Percentiles rank a stretch among this genome's conserved stretches.
Evolutionary conservation across 2,888 invertebrate genomes (phyloP).

Genomic region (Drosophila tanythrix): DNA sequence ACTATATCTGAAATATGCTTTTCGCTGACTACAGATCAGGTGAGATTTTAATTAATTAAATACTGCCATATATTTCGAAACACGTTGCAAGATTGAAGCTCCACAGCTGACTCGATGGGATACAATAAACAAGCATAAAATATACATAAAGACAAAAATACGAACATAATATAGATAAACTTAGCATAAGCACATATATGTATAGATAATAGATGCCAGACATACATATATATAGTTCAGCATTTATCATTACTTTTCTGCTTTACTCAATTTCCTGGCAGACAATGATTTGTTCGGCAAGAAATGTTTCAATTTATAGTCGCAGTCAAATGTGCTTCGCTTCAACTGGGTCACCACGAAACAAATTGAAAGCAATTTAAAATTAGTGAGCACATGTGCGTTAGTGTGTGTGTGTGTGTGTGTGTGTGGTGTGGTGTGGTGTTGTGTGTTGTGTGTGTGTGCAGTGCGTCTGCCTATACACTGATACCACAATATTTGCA

Average conservation of each 20-base stretch:
- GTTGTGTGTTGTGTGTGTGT: slow-evolving; percentile 10
- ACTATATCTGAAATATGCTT: too few relatives aligned
- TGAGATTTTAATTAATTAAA: too few relatives aligned
- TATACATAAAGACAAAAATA: background rate
- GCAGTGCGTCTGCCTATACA: slow-evolving; percentile 33
- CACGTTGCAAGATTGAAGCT: too few relatives aligned
- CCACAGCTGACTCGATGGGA: background rate
- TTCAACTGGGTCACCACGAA: slow-evolving; percentile 14
- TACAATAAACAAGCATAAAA: background rate
- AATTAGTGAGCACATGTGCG: slow-evolving; percentile 9
- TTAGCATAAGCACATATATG: background rate
- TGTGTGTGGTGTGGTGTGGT: background rate
- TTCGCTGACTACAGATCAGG: too few relatives aligned
- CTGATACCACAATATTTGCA: slow-evolving; percentile 79
- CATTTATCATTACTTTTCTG: background rate
- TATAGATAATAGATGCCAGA: background rate
- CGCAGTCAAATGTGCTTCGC: background rate
- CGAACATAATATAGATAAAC: background rate
- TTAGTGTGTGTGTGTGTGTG: slow-evolving; percentile 8
- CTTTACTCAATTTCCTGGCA: background rate
- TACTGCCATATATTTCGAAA: background rate
- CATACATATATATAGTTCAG: background rate
- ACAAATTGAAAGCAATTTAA: slow-evolving; percentile 63
- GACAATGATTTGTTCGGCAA: background rate
- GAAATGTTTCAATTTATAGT: background rate